These are phyloP conservation scores for Pimpla rufipes DNA, from an alignment of 2,888 invertebrate genomes.

Conservation along the genomic window DNA sequence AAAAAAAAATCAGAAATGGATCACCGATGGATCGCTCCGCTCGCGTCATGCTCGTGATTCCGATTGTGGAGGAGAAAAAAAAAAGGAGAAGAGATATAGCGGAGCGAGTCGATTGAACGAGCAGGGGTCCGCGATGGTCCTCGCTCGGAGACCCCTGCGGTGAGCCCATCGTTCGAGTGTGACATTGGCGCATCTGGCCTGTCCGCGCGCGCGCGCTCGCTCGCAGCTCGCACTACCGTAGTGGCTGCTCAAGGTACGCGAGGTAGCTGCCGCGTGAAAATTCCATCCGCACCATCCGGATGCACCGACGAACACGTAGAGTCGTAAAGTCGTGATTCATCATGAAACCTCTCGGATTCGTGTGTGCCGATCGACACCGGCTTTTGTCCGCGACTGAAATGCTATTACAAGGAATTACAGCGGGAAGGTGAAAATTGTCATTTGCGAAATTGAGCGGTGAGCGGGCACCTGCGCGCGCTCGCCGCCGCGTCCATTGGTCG, in stretches of 20 bases:
- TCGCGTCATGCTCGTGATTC: not conserved
- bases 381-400: constrained; percentile 73
- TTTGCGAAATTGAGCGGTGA: no score
- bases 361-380: no score
- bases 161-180: constrained; percentile 73
- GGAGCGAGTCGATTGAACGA: constrained; percentile 42
- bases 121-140: constrained; percentile 20
- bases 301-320: not conserved
- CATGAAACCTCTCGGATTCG: no score
- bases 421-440: constrained; percentile 19
- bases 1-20: constrained; percentile 25
- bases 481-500: not conserved
- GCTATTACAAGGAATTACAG: constrained; percentile 79
- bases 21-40: constrained; percentile 21
- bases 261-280: constrained; percentile 5
- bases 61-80: constrained; percentile 11
- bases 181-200: constrained; percentile 81
- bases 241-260: not conserved
- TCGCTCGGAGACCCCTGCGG: constrained; percentile 61
- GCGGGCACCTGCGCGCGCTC: not conserved
- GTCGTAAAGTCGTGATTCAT: not conserved
- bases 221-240: not conserved
- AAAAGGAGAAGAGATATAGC: no score
- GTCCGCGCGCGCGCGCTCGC: constrained; percentile 1
- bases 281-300: constrained; percentile 5